Percentiles rank a stretch among this genome's conserved stretches.
These are phyloP conservation scores for Micronycteris hirsuta DNA, from an alignment of 2,113 vertebrate genomes.

Conservation along the genomic window DNA sequence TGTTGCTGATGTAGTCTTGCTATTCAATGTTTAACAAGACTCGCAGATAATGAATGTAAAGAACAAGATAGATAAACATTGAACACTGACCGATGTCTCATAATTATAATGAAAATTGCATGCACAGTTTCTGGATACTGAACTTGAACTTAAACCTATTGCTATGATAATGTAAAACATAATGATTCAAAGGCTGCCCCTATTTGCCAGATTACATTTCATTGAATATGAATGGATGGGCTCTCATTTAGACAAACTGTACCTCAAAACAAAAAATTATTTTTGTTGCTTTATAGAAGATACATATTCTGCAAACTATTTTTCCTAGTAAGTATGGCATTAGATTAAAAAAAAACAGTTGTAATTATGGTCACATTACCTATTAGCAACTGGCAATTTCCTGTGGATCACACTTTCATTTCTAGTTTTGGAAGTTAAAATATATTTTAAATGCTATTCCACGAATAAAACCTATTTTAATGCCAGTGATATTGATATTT, in stretches of 20 bases:
- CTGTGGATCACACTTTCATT: not conserved
- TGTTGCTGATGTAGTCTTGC: not conserved
- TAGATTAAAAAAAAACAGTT: not conserved
- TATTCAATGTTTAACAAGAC: not conserved
- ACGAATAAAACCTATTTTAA: slow-evolving; percentile 1
- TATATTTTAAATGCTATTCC: not conserved
- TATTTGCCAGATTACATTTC: slow-evolving; percentile 29
- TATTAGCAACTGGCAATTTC: not conserved
- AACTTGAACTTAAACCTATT: slow-evolving; percentile 34
- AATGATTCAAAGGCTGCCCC: not conserved
- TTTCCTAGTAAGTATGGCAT: not conserved
- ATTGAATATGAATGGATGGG: slow-evolving; percentile 43
- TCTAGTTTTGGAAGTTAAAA: not conserved
- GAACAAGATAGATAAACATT: not conserved
- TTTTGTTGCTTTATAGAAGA: not conserved
- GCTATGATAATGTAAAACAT: not conserved
- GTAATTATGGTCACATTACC: not conserved
- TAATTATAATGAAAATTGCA: not conserved
- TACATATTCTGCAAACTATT: not conserved
- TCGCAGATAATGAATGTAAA: not conserved
- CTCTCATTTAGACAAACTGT: slow-evolving; percentile 43
- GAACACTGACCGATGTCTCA: not conserved
- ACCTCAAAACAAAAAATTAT: slow-evolving; percentile 41
- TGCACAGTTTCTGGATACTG: not conserved
- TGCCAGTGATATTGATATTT: not conserved